Conservation (phyloP, 2,797 vertebrate species). For the Pygocentrus nattereri region DNA sequence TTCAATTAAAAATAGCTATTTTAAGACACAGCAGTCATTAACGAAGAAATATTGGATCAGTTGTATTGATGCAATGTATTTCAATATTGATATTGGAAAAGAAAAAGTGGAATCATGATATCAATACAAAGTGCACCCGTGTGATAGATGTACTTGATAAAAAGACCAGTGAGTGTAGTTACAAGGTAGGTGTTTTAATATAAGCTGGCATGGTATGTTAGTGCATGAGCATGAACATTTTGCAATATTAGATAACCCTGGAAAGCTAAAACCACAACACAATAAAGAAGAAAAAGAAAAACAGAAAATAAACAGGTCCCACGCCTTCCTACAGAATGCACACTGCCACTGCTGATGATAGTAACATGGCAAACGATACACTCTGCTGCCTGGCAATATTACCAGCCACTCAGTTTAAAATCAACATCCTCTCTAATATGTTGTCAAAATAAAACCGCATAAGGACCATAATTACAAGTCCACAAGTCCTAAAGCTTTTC, state of each 20-base stretch:
- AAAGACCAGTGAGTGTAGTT: no score
- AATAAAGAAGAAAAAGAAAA: not conserved
- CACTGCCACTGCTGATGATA: not conserved
- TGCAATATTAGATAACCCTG: not conserved
- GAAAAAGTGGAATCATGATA: no score
- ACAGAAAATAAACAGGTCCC: not conserved
- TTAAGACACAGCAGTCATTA: no score
- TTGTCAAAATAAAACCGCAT: slow-evolving; percentile 37
- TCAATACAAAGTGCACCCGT: no score
- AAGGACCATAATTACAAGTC: slow-evolving; percentile 64
- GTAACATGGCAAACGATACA: not conserved
- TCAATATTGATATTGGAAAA: no score
- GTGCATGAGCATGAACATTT: not conserved
- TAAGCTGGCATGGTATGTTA: no score
- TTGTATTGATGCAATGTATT: no score
- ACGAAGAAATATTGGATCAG: no score
- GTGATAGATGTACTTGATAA: no score
- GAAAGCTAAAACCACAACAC: not conserved
- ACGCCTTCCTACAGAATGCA: no score
- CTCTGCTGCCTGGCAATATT: not conserved
- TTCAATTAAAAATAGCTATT: no score
- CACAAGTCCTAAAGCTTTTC: slow-evolving; percentile 1
- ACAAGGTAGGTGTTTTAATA: no score
- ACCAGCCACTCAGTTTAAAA: not conserved
- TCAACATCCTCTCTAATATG: not conserved